Evolutionary conservation across 2,888 invertebrate species (phyloP).

Genomic region (Panopea generosa): DNA sequence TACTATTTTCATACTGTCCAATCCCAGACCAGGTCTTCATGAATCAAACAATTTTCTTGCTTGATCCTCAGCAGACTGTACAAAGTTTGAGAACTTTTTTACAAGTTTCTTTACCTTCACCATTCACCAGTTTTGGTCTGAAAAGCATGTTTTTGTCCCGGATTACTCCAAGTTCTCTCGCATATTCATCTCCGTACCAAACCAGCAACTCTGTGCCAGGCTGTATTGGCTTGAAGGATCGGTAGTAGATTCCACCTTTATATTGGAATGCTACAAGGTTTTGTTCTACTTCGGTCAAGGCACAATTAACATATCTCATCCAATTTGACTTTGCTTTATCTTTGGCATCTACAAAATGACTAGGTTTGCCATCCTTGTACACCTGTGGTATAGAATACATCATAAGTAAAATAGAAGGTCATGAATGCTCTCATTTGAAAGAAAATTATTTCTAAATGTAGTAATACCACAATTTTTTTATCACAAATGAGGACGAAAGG

Average conservation of each 20-base stretch:
- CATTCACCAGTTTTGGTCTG: constrained; percentile 48
- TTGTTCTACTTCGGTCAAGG: constrained; percentile 86
- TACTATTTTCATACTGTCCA: no score
- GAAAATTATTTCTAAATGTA: no score
- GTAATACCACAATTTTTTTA: no score
- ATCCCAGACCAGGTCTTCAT: no score
- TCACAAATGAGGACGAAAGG: no score
- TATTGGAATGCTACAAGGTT: constrained; percentile 88
- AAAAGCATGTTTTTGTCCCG: constrained; percentile 55
- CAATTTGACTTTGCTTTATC: constrained; percentile 86
- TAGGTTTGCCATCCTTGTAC: no score
- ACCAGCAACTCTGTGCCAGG: constrained; percentile 85
- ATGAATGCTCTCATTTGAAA: no score
- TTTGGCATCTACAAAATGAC: constrained; percentile 19
- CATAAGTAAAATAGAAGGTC: no score
- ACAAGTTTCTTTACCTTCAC: constrained; percentile 32
- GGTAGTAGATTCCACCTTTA: constrained; percentile 87
- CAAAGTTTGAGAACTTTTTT: no score
- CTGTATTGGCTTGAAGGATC: constrained; percentile 73
- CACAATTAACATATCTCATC: constrained; percentile 88
- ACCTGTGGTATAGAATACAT: no score
- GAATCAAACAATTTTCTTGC: no score
- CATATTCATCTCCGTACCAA: constrained; percentile 85
- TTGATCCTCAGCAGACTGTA: no score
- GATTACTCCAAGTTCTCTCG: constrained; percentile 81